A percentile compares a stretch with the other conserved stretches of the same genome.
Evolutionary conservation across 1,140 invertebrate genomes (phyloP).

Genomic region (Berghia stephanieae): DNA sequence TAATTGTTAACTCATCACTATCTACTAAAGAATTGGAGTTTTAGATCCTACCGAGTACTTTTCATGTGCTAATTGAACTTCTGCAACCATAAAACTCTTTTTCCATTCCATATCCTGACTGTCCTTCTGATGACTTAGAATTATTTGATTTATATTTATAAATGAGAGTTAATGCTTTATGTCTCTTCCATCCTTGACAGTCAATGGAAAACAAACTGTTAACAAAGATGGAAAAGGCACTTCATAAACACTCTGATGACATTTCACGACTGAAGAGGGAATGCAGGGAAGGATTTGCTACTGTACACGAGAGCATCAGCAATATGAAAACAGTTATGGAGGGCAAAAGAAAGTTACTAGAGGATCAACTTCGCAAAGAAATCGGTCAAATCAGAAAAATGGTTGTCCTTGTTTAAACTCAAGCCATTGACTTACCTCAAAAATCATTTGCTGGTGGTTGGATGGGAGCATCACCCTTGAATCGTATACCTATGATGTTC

Average conservation of each 20-base stretch:
- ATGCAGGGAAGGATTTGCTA: conserved; percentile 61
- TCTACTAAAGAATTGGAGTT: no score
- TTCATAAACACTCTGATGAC: conserved; percentile 51
- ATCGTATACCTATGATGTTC: no score
- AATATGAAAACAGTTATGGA: conserved; percentile 63
- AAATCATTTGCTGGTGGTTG: no score
- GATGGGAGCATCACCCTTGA: no score
- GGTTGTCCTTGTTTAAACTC: conserved; percentile 37
- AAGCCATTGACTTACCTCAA: no score
- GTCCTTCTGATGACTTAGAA: neutral
- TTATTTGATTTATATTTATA: neutral
- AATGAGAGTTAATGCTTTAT: neutral
- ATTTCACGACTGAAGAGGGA: conserved; percentile 57
- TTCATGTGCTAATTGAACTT: no score
- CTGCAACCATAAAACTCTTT: no score
- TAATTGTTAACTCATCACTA: no score
- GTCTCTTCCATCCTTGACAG: conserved; percentile 39
- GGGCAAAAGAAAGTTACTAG: conserved; percentile 57
- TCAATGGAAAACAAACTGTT: conserved; percentile 50
- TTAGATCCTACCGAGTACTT: no score
- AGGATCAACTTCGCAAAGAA: conserved; percentile 62
- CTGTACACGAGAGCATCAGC: conserved; percentile 63
- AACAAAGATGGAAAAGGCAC: conserved; percentile 45
- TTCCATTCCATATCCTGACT: no score
- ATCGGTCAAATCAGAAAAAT: conserved; percentile 59